Evolutionary conservation across 2,888 invertebrate genomes (phyloP).

Genomic region (Catotricha subobsoleta): DNA sequence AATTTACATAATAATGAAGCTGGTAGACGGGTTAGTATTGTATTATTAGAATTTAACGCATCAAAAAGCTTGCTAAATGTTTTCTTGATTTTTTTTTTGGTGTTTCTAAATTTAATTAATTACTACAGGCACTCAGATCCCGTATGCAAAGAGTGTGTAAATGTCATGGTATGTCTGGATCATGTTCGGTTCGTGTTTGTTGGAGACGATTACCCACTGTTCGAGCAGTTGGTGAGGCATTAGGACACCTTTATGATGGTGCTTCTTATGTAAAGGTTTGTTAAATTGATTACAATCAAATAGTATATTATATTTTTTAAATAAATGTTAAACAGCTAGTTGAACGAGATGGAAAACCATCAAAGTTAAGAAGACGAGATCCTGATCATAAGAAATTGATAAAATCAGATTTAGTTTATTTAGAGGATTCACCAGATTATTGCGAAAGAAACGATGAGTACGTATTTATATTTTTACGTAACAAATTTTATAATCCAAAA

Average conservation of each 20-base stretch:
- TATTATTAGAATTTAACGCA: not conserved
- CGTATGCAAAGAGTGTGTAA: conserved; percentile 80
- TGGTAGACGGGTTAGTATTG: conserved; percentile 53
- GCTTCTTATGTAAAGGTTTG: conserved; percentile 59
- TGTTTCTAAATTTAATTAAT: not conserved
- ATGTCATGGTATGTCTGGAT: conserved; percentile 86
- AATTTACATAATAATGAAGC: conserved; percentile 87
- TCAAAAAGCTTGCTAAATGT: not conserved
- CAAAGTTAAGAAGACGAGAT: conserved; percentile 53
- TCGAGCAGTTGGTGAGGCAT: conserved; percentile 54
- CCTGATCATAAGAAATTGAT: conserved; percentile 71
- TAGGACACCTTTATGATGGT: conserved; percentile 68
- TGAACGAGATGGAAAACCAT: conserved; percentile 42
- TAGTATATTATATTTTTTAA: not conserved
- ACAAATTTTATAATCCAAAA: no score
- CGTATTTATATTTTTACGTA: no score
- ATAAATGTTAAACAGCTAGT: conserved; percentile 9
- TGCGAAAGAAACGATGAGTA: conserved; percentile 73
- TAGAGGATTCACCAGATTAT: conserved; percentile 83
- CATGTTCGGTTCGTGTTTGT: conserved; percentile 77
- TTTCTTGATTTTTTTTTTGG: not conserved
- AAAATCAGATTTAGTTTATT: conserved; percentile 75
- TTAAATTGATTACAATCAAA: not conserved
- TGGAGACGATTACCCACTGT: conserved; percentile 72
- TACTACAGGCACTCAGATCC: conserved; percentile 34